A percentile compares a stretch with the other conserved stretches of the same genome.
Evolutionary conservation across 2,113 vertebrate species (phyloP).

Genomic region (Ardeotis arabs): DNA sequence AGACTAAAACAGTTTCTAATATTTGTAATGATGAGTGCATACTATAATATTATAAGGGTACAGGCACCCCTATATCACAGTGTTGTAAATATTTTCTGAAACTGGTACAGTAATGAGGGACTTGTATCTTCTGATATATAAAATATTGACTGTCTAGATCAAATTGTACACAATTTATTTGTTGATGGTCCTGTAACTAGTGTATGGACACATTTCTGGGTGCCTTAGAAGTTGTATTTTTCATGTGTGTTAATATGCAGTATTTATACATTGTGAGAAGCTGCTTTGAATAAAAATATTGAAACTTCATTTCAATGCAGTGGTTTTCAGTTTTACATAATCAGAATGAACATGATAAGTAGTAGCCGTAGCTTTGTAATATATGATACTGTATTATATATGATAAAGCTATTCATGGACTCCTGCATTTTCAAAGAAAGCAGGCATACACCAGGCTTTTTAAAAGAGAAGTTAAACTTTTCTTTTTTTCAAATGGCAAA

Average conservation of each 20-base stretch:
- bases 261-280: constrained; percentile 90
- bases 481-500: not conserved
- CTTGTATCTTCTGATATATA: constrained; percentile 78
- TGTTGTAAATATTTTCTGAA: constrained; percentile 80
- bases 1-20: constrained; percentile 78
- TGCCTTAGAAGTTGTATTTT: constrained; percentile 93
- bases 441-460: not conserved
- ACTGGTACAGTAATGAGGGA: constrained; percentile 73
- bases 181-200: constrained; percentile 81
- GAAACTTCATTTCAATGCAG: constrained; percentile 65
- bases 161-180: constrained; percentile 81
- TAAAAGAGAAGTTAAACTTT: not conserved
- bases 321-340: not conserved
- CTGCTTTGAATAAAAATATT: constrained; percentile 92
- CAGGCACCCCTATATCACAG: constrained; percentile 76
- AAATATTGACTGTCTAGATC: constrained; percentile 82
- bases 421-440: not conserved
- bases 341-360: not conserved
- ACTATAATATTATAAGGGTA: constrained; percentile 77
- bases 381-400: not conserved
- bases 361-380: not conserved
- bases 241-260: constrained; percentile 89
- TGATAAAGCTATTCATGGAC: not conserved
- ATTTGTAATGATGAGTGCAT: constrained; percentile 77
- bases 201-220: constrained; percentile 90